These are phyloP conservation scores for Leptogaster cylindrica DNA, from an alignment of 2,888 invertebrate genomes.

Conservation along the genomic window DNA sequence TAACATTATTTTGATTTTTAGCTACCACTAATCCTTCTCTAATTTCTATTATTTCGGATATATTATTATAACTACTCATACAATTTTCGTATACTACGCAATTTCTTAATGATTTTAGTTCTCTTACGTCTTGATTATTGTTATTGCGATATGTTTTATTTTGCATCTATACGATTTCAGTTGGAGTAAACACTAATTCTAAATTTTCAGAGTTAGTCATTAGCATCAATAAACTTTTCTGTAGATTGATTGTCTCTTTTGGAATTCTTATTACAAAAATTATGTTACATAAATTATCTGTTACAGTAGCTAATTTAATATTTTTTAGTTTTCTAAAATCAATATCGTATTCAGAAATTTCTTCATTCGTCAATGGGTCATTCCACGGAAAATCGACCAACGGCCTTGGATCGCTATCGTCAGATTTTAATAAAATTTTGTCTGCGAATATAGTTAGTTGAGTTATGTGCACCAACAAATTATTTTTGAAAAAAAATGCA, in stretches of 20 bases:
- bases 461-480: too few relatives aligned
- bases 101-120: slow-evolving; percentile 1
- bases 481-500: too few relatives aligned
- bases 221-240: slow-evolving; percentile 2
- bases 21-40: too few relatives aligned
- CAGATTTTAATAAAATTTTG: too few relatives aligned
- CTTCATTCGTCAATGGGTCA: slow-evolving; percentile 34
- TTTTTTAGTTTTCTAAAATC: slow-evolving; percentile 19
- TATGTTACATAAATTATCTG: slow-evolving; percentile 13
- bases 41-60: too few relatives aligned
- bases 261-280: slow-evolving; percentile 27
- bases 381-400: too few relatives aligned
- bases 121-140: background rate
- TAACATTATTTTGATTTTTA: too few relatives aligned
- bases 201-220: background rate
- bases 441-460: too few relatives aligned
- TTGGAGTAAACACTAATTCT: background rate
- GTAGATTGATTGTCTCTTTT: slow-evolving; percentile 13
- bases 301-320: slow-evolving; percentile 8
- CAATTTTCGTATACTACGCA: slow-evolving; percentile 11
- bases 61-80: too few relatives aligned
- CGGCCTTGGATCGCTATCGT: too few relatives aligned
- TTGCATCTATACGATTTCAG: slow-evolving; percentile 18
- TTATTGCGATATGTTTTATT: background rate
- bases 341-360: slow-evolving; percentile 15